Conservation (phyloP, 1,140 invertebrate species). For the Platyscapa corneri region DNA sequence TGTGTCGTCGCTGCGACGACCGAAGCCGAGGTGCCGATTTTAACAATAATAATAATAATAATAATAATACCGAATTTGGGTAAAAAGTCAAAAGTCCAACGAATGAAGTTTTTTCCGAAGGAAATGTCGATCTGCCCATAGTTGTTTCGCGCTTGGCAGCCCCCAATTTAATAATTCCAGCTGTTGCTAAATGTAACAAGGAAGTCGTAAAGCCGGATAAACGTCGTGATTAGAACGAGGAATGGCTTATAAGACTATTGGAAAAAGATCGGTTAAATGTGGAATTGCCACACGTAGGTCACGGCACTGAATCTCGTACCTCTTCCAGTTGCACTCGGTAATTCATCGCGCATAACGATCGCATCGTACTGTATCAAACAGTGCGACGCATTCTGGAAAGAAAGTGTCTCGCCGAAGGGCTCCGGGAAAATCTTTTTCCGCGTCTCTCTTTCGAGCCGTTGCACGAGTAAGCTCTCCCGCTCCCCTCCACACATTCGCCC, state of each 20-base stretch:
- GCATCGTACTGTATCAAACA: neutral
- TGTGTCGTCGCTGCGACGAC: too few species aligned
- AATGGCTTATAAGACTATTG: neutral
- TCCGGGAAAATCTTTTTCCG: neutral
- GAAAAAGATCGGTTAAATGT: neutral
- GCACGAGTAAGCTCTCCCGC: neutral
- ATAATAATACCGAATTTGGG: too few species aligned
- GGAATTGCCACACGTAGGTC: neutral
- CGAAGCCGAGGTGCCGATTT: too few species aligned
- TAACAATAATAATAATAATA: too few species aligned
- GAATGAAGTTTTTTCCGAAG: neutral
- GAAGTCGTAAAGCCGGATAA: slow-evolving; percentile 8
- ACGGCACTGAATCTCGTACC: neutral
- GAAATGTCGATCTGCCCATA: neutral
- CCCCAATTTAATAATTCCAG: neutral
- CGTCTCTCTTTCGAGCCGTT: neutral
- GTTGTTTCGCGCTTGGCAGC: neutral
- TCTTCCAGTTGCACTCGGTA: slow-evolving; percentile 14
- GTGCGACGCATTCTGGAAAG: neutral
- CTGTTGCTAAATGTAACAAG: slow-evolving; percentile 5
- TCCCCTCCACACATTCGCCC: neutral
- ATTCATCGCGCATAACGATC: neutral
- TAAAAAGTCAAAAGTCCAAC: too few species aligned
- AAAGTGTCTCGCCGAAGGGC: slow-evolving; percentile 23
- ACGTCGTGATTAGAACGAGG: slow-evolving; percentile 35